Conservation (phyloP, 2,888 invertebrate species). For the Brenthis daphne region DNA sequence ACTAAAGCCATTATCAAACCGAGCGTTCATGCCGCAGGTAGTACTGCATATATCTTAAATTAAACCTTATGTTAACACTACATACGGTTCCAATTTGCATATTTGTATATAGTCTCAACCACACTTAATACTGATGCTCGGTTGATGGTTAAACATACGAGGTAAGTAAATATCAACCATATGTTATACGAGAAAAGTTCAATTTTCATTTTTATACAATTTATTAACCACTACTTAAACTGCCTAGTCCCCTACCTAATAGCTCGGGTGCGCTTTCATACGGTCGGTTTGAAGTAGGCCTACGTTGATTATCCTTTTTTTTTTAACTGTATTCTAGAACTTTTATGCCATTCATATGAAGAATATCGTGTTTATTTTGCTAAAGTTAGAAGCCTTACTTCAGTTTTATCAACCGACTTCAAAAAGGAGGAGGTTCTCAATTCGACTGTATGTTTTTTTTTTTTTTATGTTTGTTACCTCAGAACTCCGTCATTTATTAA, state of each 20-base stretch:
- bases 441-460: too few relatives aligned
- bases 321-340: not conserved
- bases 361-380: not conserved
- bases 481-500: too few relatives aligned
- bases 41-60: not conserved
- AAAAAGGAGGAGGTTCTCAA: too few relatives aligned
- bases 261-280: constrained; percentile 20
- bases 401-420: too few relatives aligned
- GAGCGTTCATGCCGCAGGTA: constrained; percentile 4
- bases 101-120: not conserved
- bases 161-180: constrained; percentile 1
- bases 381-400: too few relatives aligned
- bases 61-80: not conserved
- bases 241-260: constrained; percentile 15
- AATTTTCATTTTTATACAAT: not conserved
- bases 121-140: constrained; percentile 3
- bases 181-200: constrained; percentile 1
- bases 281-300: constrained; percentile 11
- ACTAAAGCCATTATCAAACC: constrained; percentile 17
- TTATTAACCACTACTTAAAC: constrained; percentile 12
- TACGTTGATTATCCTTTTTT: constrained; percentile 14
- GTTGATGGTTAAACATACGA: constrained; percentile 5
- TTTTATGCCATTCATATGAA: constrained; percentile 1
- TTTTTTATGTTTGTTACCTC: too few relatives aligned
- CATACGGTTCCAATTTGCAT: constrained; percentile 1